Base-by-base conservation (phyloP, 2,113 vertebrate genomes). In the Microtus oregoni region DNA sequence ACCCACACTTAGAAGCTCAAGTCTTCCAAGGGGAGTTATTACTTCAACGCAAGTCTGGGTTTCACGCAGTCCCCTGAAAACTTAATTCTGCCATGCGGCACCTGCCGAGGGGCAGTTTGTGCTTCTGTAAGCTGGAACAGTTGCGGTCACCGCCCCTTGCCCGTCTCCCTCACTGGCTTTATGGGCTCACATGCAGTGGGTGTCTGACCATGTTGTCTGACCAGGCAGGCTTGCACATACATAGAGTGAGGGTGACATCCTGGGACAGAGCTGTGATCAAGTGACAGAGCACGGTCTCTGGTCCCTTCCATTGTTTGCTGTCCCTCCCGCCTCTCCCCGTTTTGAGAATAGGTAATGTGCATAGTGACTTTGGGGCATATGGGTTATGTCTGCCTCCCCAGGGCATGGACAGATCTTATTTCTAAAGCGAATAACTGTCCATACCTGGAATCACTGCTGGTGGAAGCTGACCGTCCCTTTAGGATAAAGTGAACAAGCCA, bases 81-180 rank as follows among this genome's bases (percentile, higher is more conserved):
- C 32, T 61, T 0, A 0, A 8, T 26, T 52, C 47, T 41, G 38
- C 77, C 24, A 14, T 0, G 0, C 2, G 4, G 28, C 3, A 26
- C 4, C 1, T 14, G 24, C 17, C 13, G 68, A 15, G 8, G 50
- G 14, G 2, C 5, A 67, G 41, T 32, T 75, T 32, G 35, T 4
- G 4, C 41, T 19, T 52, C n/a, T 0, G 5, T 41, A 24, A 61
- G 44, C 50, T 61, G 44, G 20, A 41, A 63, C 35, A 73, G 63
- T 38, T 2, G 52, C 35, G 28, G 77, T n/a, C 72, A 28, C 1
- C 14, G 61, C 26, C 9, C 22, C 11, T 19, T 67, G 28, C 9
- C 26, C 92, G 10, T 41, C 78, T 1, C 41, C 26, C 20, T 22
- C 32, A n/a, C 22, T 83, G 76, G 41, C 38, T 50, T 35, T 75